Evolutionary conservation across 2,888 invertebrate genomes (phyloP), one percentile per base, ranked within the genome.

Genomic region (Gibbula magus): DNA sequence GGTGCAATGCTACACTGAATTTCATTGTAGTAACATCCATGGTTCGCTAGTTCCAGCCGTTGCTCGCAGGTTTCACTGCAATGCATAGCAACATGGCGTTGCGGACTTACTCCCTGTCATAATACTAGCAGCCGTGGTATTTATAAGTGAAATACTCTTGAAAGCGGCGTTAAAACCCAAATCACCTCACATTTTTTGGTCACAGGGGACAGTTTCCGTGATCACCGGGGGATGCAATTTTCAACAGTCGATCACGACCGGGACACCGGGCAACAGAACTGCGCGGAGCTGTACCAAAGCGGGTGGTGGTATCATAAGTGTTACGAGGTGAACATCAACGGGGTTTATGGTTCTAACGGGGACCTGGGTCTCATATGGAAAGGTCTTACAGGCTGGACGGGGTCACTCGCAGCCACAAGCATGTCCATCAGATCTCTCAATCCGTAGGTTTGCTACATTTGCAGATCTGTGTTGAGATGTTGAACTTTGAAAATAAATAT

Each of bases 271-370:
- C 4, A 13, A 8, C 39, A 35, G 18, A 73, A 73, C 45, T 73
- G 70, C 35, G 70, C 70, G 4, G 20, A 20, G 10, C 10, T 39
- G 35, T 73, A 73, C 70, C 13, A 73, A 8, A 39, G 39, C 4
- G 70, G 70, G 18, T 73, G 70, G 70, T 73, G 70, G 70, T 73
- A 73, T 39, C 7, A 20, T 20, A 20, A 5, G 5, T 73, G 70
- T 16, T 73, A 73, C 22, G 39, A 73, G 5, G 70, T 73, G 13
- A 73, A 73, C 70, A 73, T 73, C n/a, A 73, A 73, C 45, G 70
- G 70, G 10, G 20, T 73, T 5, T 73, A 73, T n/a, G 70, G 70
- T 4, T 3, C 18, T 7, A 20, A 39, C 10, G 45, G 45, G 22
- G 39, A 39, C 39, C 29, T 13, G 2, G 70, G 70, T 10, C 16